Conservation (phyloP, 2,888 invertebrate species). For the Chaitophorus viminalis region DNA sequence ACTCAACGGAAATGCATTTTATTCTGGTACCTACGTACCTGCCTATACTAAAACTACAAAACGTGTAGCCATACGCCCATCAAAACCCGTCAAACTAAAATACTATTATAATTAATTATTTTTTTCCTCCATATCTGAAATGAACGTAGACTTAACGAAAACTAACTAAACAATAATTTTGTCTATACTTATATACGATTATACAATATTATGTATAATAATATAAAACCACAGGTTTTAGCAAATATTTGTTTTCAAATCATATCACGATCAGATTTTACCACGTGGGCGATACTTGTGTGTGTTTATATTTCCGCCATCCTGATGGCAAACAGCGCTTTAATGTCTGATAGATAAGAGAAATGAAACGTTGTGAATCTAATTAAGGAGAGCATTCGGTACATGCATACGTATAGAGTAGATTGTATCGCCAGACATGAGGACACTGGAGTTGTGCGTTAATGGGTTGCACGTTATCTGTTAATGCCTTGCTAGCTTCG, state of each 20-base stretch:
- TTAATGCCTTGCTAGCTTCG: conserved; percentile 54
- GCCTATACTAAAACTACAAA: too few relatives aligned
- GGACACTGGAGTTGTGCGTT: conserved; percentile 50
- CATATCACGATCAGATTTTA: conserved; percentile 38
- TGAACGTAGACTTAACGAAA: background rate
- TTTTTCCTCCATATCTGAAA: background rate
- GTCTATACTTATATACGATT: background rate
- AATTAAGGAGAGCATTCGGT: conserved; percentile 55
- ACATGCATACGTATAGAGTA: conserved; percentile 18
- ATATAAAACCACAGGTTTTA: background rate
- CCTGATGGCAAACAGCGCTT: conserved; percentile 32
- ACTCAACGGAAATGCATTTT: background rate
- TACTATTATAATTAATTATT: background rate
- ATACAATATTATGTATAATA: background rate
- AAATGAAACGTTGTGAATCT: conserved; percentile 56
- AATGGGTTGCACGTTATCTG: conserved; percentile 62
- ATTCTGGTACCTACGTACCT: background rate
- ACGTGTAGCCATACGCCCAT: conserved; percentile 5
- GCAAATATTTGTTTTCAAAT: conserved; percentile 13
- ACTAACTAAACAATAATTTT: background rate
- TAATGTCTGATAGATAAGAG: conserved; percentile 56
- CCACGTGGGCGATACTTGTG: conserved; percentile 51
- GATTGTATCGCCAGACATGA: conserved; percentile 60
- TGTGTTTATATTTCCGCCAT: conserved; percentile 37
- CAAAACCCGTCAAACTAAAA: background rate